Conservation (phyloP, 2,888 invertebrate genomes). For the Meteorus colon region DNA sequence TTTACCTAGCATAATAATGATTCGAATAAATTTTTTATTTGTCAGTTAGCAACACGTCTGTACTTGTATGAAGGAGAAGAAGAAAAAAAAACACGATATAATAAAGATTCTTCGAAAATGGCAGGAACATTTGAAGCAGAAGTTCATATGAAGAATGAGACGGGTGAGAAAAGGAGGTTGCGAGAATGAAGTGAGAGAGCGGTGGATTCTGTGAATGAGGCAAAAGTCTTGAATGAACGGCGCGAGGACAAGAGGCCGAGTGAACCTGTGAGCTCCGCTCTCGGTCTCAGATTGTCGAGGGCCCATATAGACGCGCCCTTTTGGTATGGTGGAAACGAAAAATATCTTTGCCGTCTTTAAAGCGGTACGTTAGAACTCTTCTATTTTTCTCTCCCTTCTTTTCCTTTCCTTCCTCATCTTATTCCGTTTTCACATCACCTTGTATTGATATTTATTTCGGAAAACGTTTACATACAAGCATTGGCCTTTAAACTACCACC, state of each 20-base stretch:
- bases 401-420: background rate
- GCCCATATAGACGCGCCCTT: conserved; percentile 10
- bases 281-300: background rate
- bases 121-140: background rate
- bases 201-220: conserved; percentile 51
- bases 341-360: background rate
- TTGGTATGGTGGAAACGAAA: background rate
- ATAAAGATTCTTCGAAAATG: background rate
- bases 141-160: conserved; percentile 35
- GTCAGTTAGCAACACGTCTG: background rate
- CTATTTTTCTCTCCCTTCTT: conserved; percentile 5
- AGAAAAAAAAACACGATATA: background rate
- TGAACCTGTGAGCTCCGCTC: background rate
- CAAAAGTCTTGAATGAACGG: conserved; percentile 50
- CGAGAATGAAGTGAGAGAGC: conserved; percentile 33
- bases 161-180: conserved; percentile 32
- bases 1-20: background rate
- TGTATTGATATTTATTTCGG: conserved; percentile 18
- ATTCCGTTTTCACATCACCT: background rate
- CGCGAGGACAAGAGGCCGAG: conserved; percentile 24
- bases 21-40: background rate
- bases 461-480: background rate
- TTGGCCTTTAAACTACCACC: background rate
- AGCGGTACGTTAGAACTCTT: conserved; percentile 25
- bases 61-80: background rate